Base-by-base conservation (phyloP, 2,888 invertebrate genomes). In the Eustalomyia histrio region DNA sequence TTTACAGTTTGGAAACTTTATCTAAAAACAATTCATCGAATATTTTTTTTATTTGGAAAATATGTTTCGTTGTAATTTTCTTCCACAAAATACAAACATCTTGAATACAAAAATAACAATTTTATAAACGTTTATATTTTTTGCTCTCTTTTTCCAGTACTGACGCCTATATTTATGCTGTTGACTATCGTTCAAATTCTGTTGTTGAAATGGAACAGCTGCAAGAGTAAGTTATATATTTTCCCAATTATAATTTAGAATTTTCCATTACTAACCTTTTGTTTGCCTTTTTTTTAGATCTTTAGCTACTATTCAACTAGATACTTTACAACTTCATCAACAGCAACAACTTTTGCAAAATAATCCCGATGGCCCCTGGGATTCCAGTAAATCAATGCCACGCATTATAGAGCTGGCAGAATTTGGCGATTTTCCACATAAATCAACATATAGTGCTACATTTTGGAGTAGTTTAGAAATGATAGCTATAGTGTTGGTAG, bases 141-240 rank as follows among this genome's bases (percentile, higher is more conserved):
- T n/a, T n/a, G n/a, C n/a, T n/a, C n/a, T n/a, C n/a, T n/a, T n/a
- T n/a, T 92, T 92, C 83, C 91, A 96, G 96, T 65, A 97, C 97
- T 24, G 96, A 97, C 86, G 93, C 97, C 91, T 96, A 95, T 86
- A 92, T 97, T 76, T 97, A 97, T 87, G 97, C 95, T 2, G 94
- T 97, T 18, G 96, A 97, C 91, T 95, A 95, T 0, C 92, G 94
- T 84, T 93, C 95, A 6, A 97, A 97, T 87, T 93, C 95, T 0
- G 94, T 97, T 73, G 93, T 97, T 58, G 95, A 96, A 87, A 95
- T 95, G 93, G 95, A 95, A 76, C 92, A 94, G 6, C 89, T 96
- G 35, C 95, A 95, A 89, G 94, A 93, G 96, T 96, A 92, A 93
- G 87, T 84, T 4, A 7, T 2, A 1, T 50, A 17, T 69, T 63